These are phyloP conservation scores for Eucidaris tribuloides DNA, from an alignment of 35 echinoderm and acorn worm genomes.

Conservation along the genomic window DNA sequence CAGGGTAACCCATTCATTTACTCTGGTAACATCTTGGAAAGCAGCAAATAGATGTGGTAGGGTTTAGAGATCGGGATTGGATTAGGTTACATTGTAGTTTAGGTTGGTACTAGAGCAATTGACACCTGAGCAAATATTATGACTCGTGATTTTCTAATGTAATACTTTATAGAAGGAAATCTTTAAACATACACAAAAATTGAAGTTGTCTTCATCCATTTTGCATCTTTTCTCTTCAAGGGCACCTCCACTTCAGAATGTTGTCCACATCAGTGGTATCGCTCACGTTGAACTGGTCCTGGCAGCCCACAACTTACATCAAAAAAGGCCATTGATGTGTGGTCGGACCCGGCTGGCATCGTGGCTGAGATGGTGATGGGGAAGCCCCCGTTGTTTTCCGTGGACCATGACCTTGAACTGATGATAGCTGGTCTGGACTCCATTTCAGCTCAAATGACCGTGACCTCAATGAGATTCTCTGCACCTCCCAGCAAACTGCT, in stretches of 20 bases:
- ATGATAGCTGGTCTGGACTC: slow-evolving; percentile 68
- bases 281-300: slow-evolving; percentile 72
- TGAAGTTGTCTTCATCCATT: too few relatives aligned
- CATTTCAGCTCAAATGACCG: slow-evolving; percentile 44
- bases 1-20: too few relatives aligned
- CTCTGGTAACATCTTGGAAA: too few relatives aligned
- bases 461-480: slow-evolving; percentile 55
- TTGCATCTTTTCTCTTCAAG: slow-evolving; percentile 42
- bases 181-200: too few relatives aligned
- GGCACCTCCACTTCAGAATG: slow-evolving; percentile 71
- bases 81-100: too few relatives aligned
- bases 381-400: slow-evolving; percentile 65
- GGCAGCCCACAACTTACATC: slow-evolving; percentile 56
- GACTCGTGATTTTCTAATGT: too few relatives aligned
- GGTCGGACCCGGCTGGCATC: slow-evolving; percentile 73
- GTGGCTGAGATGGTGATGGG: slow-evolving; percentile 72
- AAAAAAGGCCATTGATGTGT: slow-evolving; percentile 83
- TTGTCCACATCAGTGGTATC: slow-evolving; percentile 68
- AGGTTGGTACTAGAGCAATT: too few relatives aligned
- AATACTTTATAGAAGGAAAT: too few relatives aligned
- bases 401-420: slow-evolving; percentile 70
- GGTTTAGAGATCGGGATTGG: too few relatives aligned
- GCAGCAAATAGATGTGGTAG: too few relatives aligned
- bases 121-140: too few relatives aligned
- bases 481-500: slow-evolving; percentile 70